phyloP scores from a whole-genome alignment of 1,140 invertebrate species.

The Wasmannia auropunctata region DNA sequence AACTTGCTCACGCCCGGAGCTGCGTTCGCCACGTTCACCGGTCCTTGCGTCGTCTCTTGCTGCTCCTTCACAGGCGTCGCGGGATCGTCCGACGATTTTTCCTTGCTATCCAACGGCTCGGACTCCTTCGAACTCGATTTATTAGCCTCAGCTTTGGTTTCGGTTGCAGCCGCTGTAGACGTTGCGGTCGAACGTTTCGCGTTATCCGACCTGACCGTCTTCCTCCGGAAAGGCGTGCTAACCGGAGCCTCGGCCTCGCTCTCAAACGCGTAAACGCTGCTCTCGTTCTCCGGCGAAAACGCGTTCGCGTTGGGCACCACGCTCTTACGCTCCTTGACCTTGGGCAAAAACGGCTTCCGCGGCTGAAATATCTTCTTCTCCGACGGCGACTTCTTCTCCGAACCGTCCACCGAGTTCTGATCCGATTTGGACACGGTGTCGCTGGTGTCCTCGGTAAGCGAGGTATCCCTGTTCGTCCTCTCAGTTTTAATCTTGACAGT shows the following conservation, averaged over 20 bases:
- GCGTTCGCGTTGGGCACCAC: conserved; percentile 86
- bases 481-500: conserved; percentile 66
- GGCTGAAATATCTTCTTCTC: conserved; percentile 86
- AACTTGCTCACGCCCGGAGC: conserved; percentile 73
- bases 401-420: conserved; percentile 62
- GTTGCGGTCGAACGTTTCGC: conserved; percentile 20
- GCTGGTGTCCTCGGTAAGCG: conserved; percentile 68
- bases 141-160: not conserved
- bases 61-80: not conserved
- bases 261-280: conserved; percentile 90
- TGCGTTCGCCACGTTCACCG: conserved; percentile 24
- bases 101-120: not conserved
- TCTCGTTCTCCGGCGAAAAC: conserved; percentile 90
- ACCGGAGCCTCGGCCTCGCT: conserved; percentile 86
- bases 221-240: conserved; percentile 87
- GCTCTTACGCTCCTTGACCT: conserved; percentile 84
- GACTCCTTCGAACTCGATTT: conserved; percentile 12
- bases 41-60: not conserved
- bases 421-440: conserved; percentile 70
- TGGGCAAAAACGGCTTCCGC: conserved; percentile 85
- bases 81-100: not conserved
- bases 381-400: conserved; percentile 75
- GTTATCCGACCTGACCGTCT: conserved; percentile 66
- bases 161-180: not conserved
- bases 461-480: conserved; percentile 68